Conservation (phyloP, 1,140 invertebrate genomes). For the Macrosteles quadrilineatus region DNA sequence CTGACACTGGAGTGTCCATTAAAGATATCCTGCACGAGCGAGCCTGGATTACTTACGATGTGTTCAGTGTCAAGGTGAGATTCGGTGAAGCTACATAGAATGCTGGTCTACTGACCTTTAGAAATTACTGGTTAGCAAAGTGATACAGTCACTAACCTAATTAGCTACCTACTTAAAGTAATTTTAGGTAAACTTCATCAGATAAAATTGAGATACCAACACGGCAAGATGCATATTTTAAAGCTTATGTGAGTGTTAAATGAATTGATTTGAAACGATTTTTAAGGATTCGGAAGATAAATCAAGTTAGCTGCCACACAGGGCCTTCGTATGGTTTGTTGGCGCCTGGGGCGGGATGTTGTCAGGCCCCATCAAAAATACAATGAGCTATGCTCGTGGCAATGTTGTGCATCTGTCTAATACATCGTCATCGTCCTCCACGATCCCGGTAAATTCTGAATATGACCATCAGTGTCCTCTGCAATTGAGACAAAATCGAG, state of each 20-base stretch:
- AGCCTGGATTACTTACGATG: constrained; percentile 86
- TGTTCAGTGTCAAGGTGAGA: constrained; percentile 76
- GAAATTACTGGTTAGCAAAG: not conserved
- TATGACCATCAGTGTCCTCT: too few relatives aligned
- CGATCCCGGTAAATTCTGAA: too few relatives aligned
- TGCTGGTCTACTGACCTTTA: not conserved
- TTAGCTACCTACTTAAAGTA: not conserved
- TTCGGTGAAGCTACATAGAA: too few relatives aligned
- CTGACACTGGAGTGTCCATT: constrained; percentile 80
- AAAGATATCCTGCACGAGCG: constrained; percentile 94
- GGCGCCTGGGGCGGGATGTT: too few relatives aligned
- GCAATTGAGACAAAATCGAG: too few relatives aligned
- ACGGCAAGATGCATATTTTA: not conserved
- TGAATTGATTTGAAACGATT: not conserved
- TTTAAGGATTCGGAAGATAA: too few relatives aligned
- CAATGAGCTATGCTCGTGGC: too few relatives aligned
- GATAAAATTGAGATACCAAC: not conserved
- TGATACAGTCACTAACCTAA: not conserved
- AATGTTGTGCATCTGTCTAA: too few relatives aligned
- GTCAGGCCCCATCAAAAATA: too few relatives aligned
- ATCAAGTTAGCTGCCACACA: too few relatives aligned
- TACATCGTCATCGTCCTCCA: too few relatives aligned
- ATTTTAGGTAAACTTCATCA: not conserved
- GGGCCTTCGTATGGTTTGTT: too few relatives aligned
- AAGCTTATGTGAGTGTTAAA: not conserved